Conservation (phyloP, 2,113 vertebrate genomes). For the Copsychus sechellarum region DNA sequence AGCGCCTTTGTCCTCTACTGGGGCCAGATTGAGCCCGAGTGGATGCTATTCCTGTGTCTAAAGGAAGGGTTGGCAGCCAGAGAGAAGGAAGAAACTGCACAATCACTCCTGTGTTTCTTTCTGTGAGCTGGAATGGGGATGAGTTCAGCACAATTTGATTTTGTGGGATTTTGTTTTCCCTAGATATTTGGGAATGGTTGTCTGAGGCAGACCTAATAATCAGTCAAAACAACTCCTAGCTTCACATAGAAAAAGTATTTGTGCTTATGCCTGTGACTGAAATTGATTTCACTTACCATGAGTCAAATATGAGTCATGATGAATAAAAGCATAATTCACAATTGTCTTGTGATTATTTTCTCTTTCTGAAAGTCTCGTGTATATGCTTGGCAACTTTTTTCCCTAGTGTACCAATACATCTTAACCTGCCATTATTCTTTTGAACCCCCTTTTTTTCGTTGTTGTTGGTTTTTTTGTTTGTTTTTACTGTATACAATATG, state of each 20-base stretch:
- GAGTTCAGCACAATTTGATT: not conserved
- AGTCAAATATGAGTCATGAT: slow-evolving; percentile 40
- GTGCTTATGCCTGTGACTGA: not conserved
- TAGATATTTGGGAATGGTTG: not conserved
- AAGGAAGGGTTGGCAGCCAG: not conserved
- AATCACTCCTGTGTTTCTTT: not conserved
- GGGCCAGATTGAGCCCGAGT: not conserved
- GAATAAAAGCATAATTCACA: not conserved
- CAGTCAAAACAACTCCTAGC: not conserved
- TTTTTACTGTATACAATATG: not conserved
- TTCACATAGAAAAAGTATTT: not conserved
- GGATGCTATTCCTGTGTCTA: not conserved
- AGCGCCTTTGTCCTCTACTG: not conserved
- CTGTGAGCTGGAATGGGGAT: not conserved
- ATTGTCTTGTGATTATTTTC: slow-evolving; percentile 4
- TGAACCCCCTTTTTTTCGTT: not conserved
- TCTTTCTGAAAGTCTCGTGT: not conserved
- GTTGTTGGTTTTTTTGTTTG: not conserved
- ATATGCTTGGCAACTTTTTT: not conserved
- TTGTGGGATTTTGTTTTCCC: not conserved
- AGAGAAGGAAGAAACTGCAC: not conserved
- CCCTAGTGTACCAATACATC: not conserved
- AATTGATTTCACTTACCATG: not conserved
- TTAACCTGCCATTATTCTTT: not conserved
- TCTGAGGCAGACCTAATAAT: not conserved